Conservation (phyloP, 1,140 invertebrate species). For the Bradysia coprophila region DNA sequence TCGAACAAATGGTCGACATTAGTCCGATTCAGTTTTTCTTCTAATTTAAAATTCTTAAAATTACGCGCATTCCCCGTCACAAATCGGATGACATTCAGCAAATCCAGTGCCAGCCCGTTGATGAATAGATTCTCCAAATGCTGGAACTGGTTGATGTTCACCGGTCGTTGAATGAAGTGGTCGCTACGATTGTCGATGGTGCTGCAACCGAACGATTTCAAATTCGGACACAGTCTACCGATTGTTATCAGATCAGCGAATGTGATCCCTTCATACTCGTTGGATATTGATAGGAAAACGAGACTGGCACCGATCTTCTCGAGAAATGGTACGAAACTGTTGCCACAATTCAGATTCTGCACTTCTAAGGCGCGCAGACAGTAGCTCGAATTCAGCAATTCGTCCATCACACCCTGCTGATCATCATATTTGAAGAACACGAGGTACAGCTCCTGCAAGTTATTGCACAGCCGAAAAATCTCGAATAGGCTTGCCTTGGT, state of each 20-base stretch:
- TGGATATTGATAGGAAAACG: not conserved
- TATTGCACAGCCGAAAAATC: conserved; percentile 1
- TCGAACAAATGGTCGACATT: not conserved
- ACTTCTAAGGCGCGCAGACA: not conserved
- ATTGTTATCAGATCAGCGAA: conserved; percentile 1
- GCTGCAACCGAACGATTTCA: not conserved
- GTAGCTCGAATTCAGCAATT: not conserved
- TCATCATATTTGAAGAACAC: not conserved
- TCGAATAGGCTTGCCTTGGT: not conserved
- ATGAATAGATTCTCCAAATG: not conserved
- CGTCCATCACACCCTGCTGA: not conserved
- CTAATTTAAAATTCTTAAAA: not conserved
- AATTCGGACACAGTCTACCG: not conserved
- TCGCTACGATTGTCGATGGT: not conserved
- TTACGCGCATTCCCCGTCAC: not conserved
- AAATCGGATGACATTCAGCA: not conserved
- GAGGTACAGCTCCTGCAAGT: not conserved
- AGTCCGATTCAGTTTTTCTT: not conserved
- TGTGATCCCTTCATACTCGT: not conserved
- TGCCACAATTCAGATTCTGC: not conserved
- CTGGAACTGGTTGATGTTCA: not conserved
- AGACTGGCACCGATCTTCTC: not conserved
- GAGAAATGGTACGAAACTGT: not conserved
- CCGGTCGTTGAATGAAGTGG: not conserved
- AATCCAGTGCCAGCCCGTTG: not conserved